Conservation (phyloP, 2,113 vertebrate genomes). For the Callionymus lyra region DNA sequence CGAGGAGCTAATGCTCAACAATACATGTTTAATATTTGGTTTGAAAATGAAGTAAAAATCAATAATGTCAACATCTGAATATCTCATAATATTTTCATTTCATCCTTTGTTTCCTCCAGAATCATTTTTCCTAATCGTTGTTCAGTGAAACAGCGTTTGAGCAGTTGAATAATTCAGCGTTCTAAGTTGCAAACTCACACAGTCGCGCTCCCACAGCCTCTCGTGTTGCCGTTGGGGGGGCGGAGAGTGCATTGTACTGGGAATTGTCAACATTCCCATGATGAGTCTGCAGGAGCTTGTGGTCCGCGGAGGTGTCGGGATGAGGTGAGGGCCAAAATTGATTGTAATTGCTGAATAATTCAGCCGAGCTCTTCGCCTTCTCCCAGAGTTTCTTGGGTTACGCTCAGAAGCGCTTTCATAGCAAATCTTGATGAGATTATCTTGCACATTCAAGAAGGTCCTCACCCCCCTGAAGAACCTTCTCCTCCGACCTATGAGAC, state of each 20-base stretch:
- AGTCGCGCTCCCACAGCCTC: slow-evolving; percentile 46
- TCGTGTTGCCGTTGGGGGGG: slow-evolving; percentile 57
- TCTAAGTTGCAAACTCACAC: slow-evolving; percentile 48
- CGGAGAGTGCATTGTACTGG: slow-evolving; percentile 48
- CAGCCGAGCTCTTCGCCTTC: slow-evolving; percentile 59
- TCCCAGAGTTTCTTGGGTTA: slow-evolving; percentile 74
- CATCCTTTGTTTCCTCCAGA: too few relatives aligned
- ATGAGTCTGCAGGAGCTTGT: slow-evolving; percentile 51
- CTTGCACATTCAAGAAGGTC: too few relatives aligned
- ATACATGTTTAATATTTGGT: too few relatives aligned
- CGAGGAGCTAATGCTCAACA: too few relatives aligned
- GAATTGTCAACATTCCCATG: slow-evolving; percentile 71
- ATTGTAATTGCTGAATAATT: slow-evolving; percentile 77
- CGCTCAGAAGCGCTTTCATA: slow-evolving; percentile 73
- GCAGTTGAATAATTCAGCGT: slow-evolving; percentile 47
- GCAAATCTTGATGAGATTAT: slow-evolving; percentile 73
- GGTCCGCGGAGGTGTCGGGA: slow-evolving; percentile 49
- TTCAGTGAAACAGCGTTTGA: slow-evolving; percentile 39
- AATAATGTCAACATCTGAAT: too few relatives aligned
- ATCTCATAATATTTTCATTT: too few relatives aligned
- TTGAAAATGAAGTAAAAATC: too few relatives aligned
- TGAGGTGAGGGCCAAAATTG: slow-evolving; percentile 64
- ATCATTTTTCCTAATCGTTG: not conserved
- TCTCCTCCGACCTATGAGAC: slow-evolving; percentile 57
- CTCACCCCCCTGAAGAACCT: slow-evolving; percentile 49